Evolutionary conservation across 2,113 vertebrate species (phyloP).

Genomic region (Phaethornis superciliosus): DNA sequence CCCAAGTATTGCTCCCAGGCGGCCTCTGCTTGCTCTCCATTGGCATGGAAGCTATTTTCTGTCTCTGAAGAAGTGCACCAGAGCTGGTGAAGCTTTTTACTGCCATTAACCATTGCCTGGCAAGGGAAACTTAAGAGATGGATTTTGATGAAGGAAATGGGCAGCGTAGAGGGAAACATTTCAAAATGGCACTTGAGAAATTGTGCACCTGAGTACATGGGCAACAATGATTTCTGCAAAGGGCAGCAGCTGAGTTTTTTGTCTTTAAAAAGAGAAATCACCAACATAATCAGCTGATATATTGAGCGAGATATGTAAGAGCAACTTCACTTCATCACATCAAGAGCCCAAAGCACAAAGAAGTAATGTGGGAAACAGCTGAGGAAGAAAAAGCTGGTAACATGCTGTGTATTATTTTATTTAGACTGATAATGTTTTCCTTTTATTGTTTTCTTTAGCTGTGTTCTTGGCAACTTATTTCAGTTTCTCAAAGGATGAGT

Average conservation of each 20-base stretch:
- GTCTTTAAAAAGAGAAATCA: constrained; percentile 33
- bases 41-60: not conserved
- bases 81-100: not conserved
- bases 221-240: not conserved
- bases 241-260: not conserved
- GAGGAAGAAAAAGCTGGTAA: not conserved
- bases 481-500: not conserved
- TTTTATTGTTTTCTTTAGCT: not conserved
- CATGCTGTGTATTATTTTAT: not conserved
- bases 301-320: not conserved
- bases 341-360: constrained; percentile 4
- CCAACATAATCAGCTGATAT: not conserved
- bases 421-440: not conserved
- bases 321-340: not conserved
- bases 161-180: not conserved
- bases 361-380: constrained; percentile 2
- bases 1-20: not conserved
- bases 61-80: not conserved
- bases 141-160: not conserved
- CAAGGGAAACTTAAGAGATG: not conserved
- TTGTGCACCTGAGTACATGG: not conserved
- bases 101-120: not conserved
- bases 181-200: not conserved
- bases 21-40: not conserved
- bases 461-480: constrained; percentile 19